Conservation (phyloP, 2,797 vertebrate genomes). For the Enteromius thamalakanensis region DNA sequence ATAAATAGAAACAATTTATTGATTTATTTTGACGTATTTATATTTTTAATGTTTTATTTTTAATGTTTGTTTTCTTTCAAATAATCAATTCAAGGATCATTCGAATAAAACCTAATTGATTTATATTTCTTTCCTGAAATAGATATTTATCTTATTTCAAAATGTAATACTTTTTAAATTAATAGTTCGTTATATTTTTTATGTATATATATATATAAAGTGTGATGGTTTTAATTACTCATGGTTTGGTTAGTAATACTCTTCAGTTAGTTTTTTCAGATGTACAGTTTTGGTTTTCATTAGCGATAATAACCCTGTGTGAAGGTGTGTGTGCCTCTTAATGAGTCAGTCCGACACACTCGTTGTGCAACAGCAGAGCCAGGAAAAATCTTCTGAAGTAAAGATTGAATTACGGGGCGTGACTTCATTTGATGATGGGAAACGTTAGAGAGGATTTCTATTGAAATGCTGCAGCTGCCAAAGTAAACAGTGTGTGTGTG, state of each 20-base stretch:
- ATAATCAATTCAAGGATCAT: not conserved
- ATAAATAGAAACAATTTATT: not conserved
- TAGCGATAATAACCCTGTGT: not conserved
- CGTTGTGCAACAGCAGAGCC: not conserved
- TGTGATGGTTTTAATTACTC: too few species aligned
- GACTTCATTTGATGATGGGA: not conserved
- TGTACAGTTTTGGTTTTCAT: not conserved
- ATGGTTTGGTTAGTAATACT: too few species aligned
- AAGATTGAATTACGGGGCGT: conserved; percentile 1
- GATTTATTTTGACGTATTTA: not conserved
- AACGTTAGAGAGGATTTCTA: not conserved
- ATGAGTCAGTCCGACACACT: not conserved
- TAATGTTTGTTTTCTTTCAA: not conserved
- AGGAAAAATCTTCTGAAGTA: not conserved
- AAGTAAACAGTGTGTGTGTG: not conserved
- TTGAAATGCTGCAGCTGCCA: not conserved
- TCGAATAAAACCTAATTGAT: not conserved
- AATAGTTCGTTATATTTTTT: not conserved
- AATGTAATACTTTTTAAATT: not conserved
- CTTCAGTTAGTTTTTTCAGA: not conserved
- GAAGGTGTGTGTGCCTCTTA: not conserved
- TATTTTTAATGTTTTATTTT: not conserved
- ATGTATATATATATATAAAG: too few species aligned
- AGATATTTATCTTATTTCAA: not conserved
- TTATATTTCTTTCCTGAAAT: not conserved